Conservation (phyloP, 2,888 invertebrate species). For the Trichopria drosophilae region DNA sequence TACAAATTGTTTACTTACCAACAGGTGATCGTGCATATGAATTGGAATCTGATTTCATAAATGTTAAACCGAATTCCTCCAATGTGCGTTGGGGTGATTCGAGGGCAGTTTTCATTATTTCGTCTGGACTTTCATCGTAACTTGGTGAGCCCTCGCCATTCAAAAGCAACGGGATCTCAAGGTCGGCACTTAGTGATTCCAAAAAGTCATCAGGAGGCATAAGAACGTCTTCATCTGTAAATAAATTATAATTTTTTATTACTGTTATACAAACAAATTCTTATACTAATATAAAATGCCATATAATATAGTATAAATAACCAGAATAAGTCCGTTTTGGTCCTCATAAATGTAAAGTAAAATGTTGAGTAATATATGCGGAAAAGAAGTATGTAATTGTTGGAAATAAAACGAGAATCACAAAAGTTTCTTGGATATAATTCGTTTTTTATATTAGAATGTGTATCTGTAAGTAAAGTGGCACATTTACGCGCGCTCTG, state of each 20-base stretch:
- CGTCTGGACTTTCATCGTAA: constrained; percentile 44
- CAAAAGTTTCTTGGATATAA: too few species aligned
- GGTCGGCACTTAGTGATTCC: constrained; percentile 47
- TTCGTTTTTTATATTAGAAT: too few species aligned
- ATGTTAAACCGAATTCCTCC: constrained; percentile 38
- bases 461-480: too few species aligned
- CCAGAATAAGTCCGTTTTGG: too few species aligned
- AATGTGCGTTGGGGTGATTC: constrained; percentile 33
- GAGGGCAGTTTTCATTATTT: constrained; percentile 43
- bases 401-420: too few species aligned
- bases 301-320: too few species aligned
- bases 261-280: too few species aligned
- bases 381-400: too few species aligned
- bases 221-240: constrained; percentile 42
- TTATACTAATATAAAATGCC: neutral
- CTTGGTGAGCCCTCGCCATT: constrained; percentile 41
- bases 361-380: too few species aligned
- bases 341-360: too few species aligned
- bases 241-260: constrained; percentile 17
- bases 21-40: neutral
- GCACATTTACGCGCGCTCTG: too few species aligned
- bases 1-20: neutral
- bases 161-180: constrained; percentile 47
- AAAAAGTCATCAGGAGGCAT: constrained; percentile 49
- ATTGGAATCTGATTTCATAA: constrained; percentile 17